phyloP scores from a whole-genome alignment of 1,140 invertebrate genomes.

The Sitophilus oryzae region DNA sequence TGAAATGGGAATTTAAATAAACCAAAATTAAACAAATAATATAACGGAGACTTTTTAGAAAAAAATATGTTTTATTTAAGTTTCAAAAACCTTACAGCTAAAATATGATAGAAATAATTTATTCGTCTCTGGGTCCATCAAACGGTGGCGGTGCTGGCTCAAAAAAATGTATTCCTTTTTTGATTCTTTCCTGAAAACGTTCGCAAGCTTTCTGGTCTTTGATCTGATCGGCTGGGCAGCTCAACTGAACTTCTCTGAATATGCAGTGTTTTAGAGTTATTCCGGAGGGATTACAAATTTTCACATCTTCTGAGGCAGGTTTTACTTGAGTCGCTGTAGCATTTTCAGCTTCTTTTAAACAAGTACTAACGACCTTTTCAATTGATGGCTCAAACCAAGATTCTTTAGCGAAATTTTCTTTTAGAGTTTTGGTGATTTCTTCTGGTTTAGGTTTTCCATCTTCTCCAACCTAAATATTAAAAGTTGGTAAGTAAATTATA shows the following conservation, averaged over 20 bases:
- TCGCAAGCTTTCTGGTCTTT: conserved; percentile 38
- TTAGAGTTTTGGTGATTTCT: conserved; percentile 31
- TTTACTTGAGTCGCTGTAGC: conserved; percentile 25
- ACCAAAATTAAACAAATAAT: too few relatives aligned
- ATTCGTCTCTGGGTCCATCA: conserved; percentile 1
- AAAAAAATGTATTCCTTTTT: conserved; percentile 27
- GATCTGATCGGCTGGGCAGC: conserved; percentile 41
- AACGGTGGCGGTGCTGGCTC: conserved; percentile 5
- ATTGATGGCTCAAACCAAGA: conserved; percentile 36
- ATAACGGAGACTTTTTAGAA: too few relatives aligned
- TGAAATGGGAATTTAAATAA: too few relatives aligned
- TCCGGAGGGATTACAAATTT: conserved; percentile 38
- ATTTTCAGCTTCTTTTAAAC: conserved; percentile 35
- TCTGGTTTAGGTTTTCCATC: conserved; percentile 35
- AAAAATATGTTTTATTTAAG: too few relatives aligned
- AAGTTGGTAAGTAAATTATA: too few relatives aligned
- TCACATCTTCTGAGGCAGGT: conserved; percentile 12
- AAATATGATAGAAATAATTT: background rate
- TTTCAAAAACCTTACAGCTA: too few relatives aligned
- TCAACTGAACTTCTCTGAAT: conserved; percentile 42
- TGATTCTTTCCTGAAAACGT: conserved; percentile 38
- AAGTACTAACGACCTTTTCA: conserved; percentile 37
- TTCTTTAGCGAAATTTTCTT: conserved; percentile 33
- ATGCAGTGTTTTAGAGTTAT: conserved; percentile 41
- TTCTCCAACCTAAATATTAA: conserved; percentile 33